phyloP scores from a whole-genome alignment of 2,888 invertebrate genomes.

The Tetragnatha montana region DNA sequence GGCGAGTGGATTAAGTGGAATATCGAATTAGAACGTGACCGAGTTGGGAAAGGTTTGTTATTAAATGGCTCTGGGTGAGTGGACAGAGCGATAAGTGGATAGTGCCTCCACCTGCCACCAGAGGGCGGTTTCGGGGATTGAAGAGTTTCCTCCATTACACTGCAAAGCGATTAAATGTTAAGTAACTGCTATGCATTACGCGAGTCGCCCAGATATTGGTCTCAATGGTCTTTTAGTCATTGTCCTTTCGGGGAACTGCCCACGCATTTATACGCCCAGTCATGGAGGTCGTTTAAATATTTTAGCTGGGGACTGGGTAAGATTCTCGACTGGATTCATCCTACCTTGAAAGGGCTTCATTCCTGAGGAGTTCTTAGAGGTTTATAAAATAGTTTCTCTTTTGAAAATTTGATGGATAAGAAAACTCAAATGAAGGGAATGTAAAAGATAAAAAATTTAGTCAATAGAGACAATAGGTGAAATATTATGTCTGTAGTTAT shows the following conservation, averaged over 20 bases:
- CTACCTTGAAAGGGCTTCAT: too few species aligned
- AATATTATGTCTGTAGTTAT: too few species aligned
- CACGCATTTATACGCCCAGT: background rate
- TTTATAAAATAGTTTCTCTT: too few species aligned
- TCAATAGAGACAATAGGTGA: too few species aligned
- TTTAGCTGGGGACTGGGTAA: too few species aligned
- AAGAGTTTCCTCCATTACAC: background rate
- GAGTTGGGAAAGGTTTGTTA: constrained; percentile 54
- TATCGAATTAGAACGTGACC: constrained; percentile 69
- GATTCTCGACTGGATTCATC: too few species aligned
- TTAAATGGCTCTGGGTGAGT: constrained; percentile 47
- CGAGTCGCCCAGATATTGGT: background rate
- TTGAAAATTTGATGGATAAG: too few species aligned
- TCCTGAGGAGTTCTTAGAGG: too few species aligned
- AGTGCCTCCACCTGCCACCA: background rate
- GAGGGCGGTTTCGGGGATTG: background rate
- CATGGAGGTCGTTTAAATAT: background rate
- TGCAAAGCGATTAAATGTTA: background rate
- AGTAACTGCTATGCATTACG: background rate
- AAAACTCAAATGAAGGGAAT: too few species aligned
- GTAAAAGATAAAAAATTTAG: too few species aligned
- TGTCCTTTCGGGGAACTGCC: background rate
- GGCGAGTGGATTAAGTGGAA: constrained; percentile 57
- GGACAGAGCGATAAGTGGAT: constrained; percentile 11
- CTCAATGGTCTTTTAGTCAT: background rate